These are phyloP conservation scores for Ptychobarbus kaznakovi DNA, from an alignment of 2,797 vertebrate genomes.

Conservation along the genomic window DNA sequence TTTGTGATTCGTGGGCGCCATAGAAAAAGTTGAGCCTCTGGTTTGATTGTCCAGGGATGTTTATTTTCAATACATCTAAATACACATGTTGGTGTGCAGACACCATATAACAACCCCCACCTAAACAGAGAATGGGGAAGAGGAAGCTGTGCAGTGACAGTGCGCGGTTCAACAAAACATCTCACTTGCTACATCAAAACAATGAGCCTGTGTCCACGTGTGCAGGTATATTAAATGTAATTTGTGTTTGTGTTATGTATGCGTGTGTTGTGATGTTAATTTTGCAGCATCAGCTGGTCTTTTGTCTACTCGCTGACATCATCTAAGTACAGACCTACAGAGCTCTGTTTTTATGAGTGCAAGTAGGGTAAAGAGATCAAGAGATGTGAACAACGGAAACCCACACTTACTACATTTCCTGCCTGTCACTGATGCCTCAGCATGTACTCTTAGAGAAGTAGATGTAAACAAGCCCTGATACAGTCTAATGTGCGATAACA, in stretches of 20 bases:
- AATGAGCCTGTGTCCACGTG: slow-evolving; percentile 43
- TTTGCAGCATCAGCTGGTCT: slow-evolving; percentile 31
- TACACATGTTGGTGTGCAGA: slow-evolving; percentile 52
- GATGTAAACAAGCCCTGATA: slow-evolving; percentile 54
- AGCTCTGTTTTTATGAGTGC: slow-evolving; percentile 23
- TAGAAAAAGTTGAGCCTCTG: not conserved
- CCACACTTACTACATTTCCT: slow-evolving; percentile 83
- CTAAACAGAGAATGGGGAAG: slow-evolving; percentile 2
- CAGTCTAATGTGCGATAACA: not conserved
- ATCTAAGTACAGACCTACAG: not conserved
- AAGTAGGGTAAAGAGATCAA: slow-evolving; percentile 65
- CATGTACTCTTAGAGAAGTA: slow-evolving; percentile 36
- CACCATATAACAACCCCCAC: slow-evolving; percentile 22
- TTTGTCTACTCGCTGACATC: slow-evolving; percentile 33
- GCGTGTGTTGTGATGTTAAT: slow-evolving; percentile 31
- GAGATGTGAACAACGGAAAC: slow-evolving; percentile 74
- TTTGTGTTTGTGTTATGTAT: slow-evolving; percentile 42
- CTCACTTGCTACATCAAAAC: slow-evolving; percentile 10
- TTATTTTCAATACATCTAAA: slow-evolving; percentile 40
- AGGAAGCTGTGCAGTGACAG: slow-evolving; percentile 30
- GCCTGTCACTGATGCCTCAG: slow-evolving; percentile 67
- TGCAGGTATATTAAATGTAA: slow-evolving; percentile 51
- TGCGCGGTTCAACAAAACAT: not conserved
- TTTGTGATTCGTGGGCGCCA: not conserved
- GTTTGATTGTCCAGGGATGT: not conserved